A percentile compares a stretch with the other conserved stretches of the same genome.
These are phyloP conservation scores for Lamprologus ornatipinnis DNA, from an alignment of 2,113 vertebrate genomes.

Conservation along the genomic window DNA sequence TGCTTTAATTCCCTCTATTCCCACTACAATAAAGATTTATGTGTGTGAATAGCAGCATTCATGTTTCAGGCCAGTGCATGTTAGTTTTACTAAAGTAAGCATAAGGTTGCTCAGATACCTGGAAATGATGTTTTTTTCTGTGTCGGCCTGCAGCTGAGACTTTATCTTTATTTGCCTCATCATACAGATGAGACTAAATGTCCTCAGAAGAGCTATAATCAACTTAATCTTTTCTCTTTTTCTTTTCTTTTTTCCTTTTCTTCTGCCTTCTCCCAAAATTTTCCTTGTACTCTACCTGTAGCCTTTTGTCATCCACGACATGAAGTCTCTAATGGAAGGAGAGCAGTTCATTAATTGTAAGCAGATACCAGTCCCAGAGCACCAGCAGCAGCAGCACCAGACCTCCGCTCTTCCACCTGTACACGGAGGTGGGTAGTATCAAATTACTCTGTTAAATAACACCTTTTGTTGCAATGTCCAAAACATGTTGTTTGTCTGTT, in stretches of 20 bases:
- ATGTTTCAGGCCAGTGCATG: constrained; percentile 13
- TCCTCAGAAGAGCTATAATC: background rate
- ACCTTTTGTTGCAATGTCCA: background rate
- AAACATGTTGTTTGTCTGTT: background rate
- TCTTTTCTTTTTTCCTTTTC: background rate
- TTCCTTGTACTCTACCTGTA: constrained; percentile 20
- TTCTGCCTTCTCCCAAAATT: background rate
- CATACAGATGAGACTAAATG: background rate
- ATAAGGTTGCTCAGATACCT: background rate
- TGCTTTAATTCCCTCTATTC: background rate
- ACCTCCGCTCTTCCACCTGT: background rate
- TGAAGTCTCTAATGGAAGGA: constrained; percentile 94
- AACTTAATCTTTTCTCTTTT: background rate
- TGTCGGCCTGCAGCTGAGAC: background rate
- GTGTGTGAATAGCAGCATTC: background rate
- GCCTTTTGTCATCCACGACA: constrained; percentile 98
- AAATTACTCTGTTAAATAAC: background rate
- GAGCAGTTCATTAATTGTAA: constrained; percentile 91
- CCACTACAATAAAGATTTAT: background rate
- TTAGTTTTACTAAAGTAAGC: constrained; percentile 1
- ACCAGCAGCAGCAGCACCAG: constrained; percentile 73
- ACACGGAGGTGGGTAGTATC: constrained; percentile 51
- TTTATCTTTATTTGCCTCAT: background rate
- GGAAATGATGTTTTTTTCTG: background rate
- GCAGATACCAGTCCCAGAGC: constrained; percentile 71